Conservation (phyloP, 2,888 invertebrate genomes). For the Maniola hyperantus region DNA sequence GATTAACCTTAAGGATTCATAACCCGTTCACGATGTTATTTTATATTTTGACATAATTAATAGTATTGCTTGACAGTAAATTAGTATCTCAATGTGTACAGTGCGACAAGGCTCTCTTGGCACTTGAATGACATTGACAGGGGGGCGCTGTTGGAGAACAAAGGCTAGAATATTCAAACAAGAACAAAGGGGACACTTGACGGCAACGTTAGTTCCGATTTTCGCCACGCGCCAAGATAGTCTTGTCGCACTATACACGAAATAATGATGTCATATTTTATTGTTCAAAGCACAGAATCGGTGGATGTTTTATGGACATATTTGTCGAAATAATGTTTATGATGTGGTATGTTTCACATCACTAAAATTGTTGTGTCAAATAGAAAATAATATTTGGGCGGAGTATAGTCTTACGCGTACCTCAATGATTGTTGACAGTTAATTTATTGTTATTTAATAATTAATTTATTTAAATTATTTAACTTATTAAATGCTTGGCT, state of each 20-base stretch:
- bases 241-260: too few species aligned
- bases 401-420: constrained; percentile 64
- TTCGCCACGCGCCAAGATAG: too few species aligned
- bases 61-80: background rate
- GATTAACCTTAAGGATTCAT: constrained; percentile 38
- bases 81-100: background rate
- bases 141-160: too few species aligned
- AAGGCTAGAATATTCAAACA: too few species aligned
- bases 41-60: background rate
- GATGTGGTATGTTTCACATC: too few species aligned
- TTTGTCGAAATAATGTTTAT: background rate
- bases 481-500: constrained; percentile 42
- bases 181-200: too few species aligned
- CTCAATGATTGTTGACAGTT: constrained; percentile 61
- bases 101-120: too few species aligned
- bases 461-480: constrained; percentile 71
- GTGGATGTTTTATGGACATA: background rate
- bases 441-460: constrained; percentile 75
- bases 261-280: background rate
- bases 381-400: background rate
- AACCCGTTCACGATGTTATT: background rate
- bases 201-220: too few species aligned
- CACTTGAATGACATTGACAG: too few species aligned
- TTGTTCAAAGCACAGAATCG: background rate
- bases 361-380: background rate